Conservation (phyloP, 2,888 invertebrate genomes). For the Platynereis dumerilii region DNA sequence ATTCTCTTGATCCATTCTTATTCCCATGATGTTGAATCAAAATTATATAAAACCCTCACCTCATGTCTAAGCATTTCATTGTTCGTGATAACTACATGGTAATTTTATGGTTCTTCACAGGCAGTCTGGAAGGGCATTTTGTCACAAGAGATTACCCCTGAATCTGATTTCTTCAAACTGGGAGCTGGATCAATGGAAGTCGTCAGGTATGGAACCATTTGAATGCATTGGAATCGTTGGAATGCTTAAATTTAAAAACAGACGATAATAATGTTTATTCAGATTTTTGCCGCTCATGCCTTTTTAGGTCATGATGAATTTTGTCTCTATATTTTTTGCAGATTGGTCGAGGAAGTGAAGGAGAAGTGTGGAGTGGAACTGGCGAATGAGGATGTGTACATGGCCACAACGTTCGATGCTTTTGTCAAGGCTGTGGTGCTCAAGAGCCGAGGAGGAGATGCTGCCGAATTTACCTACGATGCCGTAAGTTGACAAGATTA, state of each 20-base stretch:
- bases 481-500: slow-evolving; percentile 67
- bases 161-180: slow-evolving; percentile 90
- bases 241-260: neutral
- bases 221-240: neutral
- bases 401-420: slow-evolving; percentile 87
- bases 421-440: slow-evolving; percentile 75
- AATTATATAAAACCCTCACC: no score
- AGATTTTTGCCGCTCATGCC: no score
- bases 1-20: no score
- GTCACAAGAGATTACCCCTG: slow-evolving; percentile 71
- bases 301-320: no score
- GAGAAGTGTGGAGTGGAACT: slow-evolving; percentile 78
- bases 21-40: no score
- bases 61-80: no score
- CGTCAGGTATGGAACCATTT: slow-evolving; percentile 68
- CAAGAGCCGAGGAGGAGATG: slow-evolving; percentile 70
- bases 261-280: neutral
- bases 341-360: slow-evolving; percentile 90
- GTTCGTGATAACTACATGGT: no score
- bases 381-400: slow-evolving; percentile 89
- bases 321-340: no score
- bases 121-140: slow-evolving; percentile 86
- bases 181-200: slow-evolving; percentile 99
- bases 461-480: slow-evolving; percentile 71
- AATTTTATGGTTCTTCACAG: no score